phyloP scores from a whole-genome alignment of 2,797 vertebrate species.

The Platyrinchus mystaceus region DNA sequence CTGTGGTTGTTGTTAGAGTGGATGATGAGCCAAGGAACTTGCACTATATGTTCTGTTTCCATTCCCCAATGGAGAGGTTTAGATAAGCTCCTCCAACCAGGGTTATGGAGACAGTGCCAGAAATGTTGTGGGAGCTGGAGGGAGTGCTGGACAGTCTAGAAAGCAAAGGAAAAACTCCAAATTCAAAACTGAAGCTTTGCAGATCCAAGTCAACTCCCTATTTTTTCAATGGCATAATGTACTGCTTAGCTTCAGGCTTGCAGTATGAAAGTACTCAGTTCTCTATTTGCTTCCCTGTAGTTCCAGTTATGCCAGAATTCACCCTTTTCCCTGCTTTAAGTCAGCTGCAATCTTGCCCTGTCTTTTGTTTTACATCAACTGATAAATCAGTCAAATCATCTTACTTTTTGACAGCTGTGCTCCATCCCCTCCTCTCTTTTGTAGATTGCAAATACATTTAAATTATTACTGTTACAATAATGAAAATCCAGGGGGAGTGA shows the following conservation, averaged over 20 bases:
- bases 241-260: background rate
- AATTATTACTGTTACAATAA: constrained; percentile 18
- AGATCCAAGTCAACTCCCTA: constrained; percentile 6
- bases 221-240: background rate
- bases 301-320: background rate
- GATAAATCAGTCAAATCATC: background rate
- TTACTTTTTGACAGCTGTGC: constrained; percentile 15
- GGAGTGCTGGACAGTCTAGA: background rate
- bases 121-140: constrained; percentile 33
- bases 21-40: constrained; percentile 41
- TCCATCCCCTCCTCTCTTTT: background rate
- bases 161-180: background rate
- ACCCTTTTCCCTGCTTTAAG: background rate
- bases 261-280: background rate
- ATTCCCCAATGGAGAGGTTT: constrained; percentile 35
- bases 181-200: background rate
- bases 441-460: background rate
- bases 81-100: constrained; percentile 45
- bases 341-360: background rate
- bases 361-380: background rate
- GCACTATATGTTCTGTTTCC: constrained; percentile 57
- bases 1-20: background rate
- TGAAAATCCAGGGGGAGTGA: background rate
- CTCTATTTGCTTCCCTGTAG: background rate
- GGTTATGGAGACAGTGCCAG: constrained; percentile 9